Base-by-base conservation (phyloP, 2,888 invertebrate species). In the Euplagia quadripunctaria region DNA sequence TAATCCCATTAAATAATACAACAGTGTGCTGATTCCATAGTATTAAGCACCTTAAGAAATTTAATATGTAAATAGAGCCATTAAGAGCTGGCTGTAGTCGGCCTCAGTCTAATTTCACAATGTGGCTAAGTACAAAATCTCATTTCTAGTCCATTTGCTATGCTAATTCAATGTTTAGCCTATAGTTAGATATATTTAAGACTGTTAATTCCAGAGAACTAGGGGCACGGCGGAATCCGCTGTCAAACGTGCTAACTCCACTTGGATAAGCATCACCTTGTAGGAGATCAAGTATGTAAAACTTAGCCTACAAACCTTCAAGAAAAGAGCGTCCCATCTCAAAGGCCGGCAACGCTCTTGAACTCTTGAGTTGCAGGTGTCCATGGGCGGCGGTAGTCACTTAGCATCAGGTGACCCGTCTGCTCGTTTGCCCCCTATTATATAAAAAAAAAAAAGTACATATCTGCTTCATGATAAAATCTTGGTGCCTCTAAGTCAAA, bases 41-140 rank as follows among this genome's bases (percentile, higher is more conserved):
- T 41, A 79, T 77, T 79, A 82, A 65, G 68, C 61, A 42, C 65
- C 52, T 20, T 67, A 63, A 66, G 43, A 67, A 70, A 70, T 42
- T 67, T 80, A 74, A 70, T 74, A 83, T 82, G 78, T 77, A 74
- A 81, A 81, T 82, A 70, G 51, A 49, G 43, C 49, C 16, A 63
- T 52, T 72, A 64, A 55, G 68, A 68, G 42, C 55, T 41, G 63
- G 73, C 68, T n/a, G 71, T 65, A 69, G 81, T 75, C 68, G 80
- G 78, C 84, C 84, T 84, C 83, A 84, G 79, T 74, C 84, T 84
- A 81, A 84, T 84, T 84, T 84, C 82, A 72, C 72, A 77, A 79
- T 70, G 20, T 31, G 49, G 52, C 5, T 61, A 69, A 20, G 52
- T 75, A 76, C 81, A 71, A 72, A 77, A 72, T 70, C 71, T 68